Evolutionary conservation across 2,888 invertebrate species (phyloP).

Genomic region (Torymus tubicola): DNA sequence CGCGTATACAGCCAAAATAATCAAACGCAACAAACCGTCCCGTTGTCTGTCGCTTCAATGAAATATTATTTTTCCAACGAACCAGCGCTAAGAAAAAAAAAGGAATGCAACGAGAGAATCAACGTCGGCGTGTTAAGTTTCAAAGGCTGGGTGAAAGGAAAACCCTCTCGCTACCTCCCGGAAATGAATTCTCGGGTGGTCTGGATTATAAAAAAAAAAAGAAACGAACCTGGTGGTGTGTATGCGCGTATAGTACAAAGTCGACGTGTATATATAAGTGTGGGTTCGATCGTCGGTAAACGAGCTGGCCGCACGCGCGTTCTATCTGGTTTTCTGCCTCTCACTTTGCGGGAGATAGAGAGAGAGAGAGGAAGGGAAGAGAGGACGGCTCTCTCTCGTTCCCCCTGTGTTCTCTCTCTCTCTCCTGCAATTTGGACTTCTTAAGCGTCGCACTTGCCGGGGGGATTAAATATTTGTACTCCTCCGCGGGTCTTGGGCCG

Average conservation of each 20-base stretch:
- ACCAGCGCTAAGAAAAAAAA: neutral
- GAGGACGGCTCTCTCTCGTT: neutral
- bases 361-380: no score
- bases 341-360: no score
- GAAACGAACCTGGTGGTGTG: neutral
- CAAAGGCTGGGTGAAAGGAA: slow-evolving; percentile 4
- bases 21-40: no score
- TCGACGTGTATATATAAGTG: no score
- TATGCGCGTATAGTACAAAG: no score
- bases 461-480: slow-evolving; percentile 55
- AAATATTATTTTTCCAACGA: slow-evolving; percentile 9
- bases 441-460: slow-evolving; percentile 39
- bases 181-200: slow-evolving; percentile 5
- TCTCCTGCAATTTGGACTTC: slow-evolving; percentile 50
- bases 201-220: slow-evolving; percentile 37
- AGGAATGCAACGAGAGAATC: no score
- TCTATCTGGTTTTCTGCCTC: neutral
- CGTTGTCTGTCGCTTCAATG: neutral
- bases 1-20: no score
- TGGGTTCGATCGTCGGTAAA: neutral
- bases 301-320: neutral
- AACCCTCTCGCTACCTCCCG: slow-evolving; percentile 3
- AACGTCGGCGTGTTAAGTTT: slow-evolving; percentile 8
- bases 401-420: neutral
- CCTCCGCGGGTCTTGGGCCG: slow-evolving; percentile 7